phyloP scores from a whole-genome alignment of 2,113 vertebrate species.

The Agapornis roseicollis region DNA sequence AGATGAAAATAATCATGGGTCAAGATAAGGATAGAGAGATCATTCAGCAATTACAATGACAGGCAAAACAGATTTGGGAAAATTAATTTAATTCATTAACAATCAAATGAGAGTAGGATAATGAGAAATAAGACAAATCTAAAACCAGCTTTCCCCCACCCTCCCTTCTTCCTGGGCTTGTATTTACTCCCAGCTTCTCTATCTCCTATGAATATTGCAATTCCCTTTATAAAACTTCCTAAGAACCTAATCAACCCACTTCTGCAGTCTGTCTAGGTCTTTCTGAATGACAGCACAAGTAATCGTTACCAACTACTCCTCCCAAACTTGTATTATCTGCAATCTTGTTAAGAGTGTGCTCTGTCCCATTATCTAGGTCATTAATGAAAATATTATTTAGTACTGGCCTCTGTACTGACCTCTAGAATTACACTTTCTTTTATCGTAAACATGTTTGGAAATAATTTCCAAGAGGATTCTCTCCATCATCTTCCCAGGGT shows the following conservation, averaged over 20 bases:
- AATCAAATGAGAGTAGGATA: neutral
- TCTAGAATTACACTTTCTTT: neutral
- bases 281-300: neutral
- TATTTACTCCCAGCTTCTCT: neutral
- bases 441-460: neutral
- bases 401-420: neutral
- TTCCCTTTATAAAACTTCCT: neutral
- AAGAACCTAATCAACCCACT: neutral
- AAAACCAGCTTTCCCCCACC: neutral
- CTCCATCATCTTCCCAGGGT: neutral
- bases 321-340: neutral
- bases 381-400: neutral
- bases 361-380: neutral
- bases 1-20: neutral
- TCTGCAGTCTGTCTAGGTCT: neutral
- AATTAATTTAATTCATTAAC: neutral
- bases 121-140: neutral
- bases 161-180: neutral
- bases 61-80: neutral
- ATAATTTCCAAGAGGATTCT: neutral
- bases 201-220: neutral
- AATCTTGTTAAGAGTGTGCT: neutral
- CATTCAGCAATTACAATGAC: neutral
- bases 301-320: neutral
- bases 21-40: neutral